These are phyloP conservation scores for Montipora foliosa DNA, from an alignment of 64 coral and sea anemone genomes.

Conservation along the genomic window DNA sequence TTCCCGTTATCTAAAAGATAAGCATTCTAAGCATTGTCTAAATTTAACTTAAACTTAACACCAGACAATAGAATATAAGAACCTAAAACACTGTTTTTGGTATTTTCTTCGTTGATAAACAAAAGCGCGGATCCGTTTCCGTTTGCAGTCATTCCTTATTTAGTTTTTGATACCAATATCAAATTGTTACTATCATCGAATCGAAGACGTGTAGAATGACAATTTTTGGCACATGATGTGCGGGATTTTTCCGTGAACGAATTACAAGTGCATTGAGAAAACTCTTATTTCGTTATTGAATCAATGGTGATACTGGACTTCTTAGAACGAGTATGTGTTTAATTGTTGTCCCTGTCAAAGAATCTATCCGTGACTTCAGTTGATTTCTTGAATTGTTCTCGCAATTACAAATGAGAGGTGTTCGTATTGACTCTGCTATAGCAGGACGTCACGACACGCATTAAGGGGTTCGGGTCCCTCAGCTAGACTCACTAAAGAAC, in stretches of 20 bases:
- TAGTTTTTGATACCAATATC: not conserved
- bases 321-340: too few relatives aligned
- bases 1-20: conserved; percentile 18
- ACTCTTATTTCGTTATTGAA: not conserved
- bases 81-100: not conserved
- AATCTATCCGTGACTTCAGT: not conserved
- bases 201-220: not conserved
- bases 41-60: not conserved
- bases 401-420: not conserved
- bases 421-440: not conserved
- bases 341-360: not conserved
- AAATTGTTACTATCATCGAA: not conserved
- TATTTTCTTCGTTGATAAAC: not conserved
- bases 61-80: conserved; percentile 25
- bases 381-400: not conserved
- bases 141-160: not conserved
- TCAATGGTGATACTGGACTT: not conserved
- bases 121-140: not conserved
- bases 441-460: not conserved
- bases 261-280: not conserved
- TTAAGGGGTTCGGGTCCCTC: not conserved
- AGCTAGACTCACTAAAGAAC: too few relatives aligned
- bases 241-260: conserved; percentile 13
- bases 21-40: conserved; percentile 13
- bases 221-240: too few relatives aligned